Evolutionary conservation across 2,888 invertebrate species (phyloP).

Genomic region (Frankliniella fusca): DNA sequence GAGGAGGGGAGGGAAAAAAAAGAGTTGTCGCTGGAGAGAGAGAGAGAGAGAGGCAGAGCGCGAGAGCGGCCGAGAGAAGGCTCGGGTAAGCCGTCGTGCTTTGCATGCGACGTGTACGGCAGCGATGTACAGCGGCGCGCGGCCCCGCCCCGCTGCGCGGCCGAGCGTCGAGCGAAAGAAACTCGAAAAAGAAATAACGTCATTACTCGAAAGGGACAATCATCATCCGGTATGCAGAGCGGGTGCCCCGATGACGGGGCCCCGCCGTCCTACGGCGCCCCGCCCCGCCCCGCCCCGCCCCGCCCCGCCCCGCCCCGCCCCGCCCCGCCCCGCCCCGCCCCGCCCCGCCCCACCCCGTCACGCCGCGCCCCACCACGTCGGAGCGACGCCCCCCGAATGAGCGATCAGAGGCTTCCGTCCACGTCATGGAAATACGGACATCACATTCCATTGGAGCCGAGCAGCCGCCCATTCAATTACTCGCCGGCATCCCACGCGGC

Average conservation of each 20-base stretch:
- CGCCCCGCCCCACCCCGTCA: too few species aligned
- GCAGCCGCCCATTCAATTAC: constrained; percentile 1
- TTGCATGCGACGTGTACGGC: neutral
- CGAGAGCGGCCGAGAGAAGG: neutral
- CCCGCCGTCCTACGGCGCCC: too few species aligned
- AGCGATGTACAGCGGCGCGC: neutral
- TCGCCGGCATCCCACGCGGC: neutral
- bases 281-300: too few species aligned
- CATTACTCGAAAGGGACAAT: neutral
- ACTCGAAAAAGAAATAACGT: neutral
- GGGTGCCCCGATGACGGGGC: neutral
- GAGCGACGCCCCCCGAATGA: neutral
- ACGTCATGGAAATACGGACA: neutral
- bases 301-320: neutral
- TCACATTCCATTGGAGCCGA: neutral
- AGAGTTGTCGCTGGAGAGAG: neutral
- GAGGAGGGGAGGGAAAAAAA: too few species aligned
- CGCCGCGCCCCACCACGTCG: neutral
- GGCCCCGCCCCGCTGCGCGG: neutral
- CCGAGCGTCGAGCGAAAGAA: too few species aligned
- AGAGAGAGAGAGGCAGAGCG: neutral
- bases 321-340: too few species aligned
- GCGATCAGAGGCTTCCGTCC: neutral
- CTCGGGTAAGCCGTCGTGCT: too few species aligned
- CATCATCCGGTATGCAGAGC: neutral